Evolutionary conservation across 2,888 invertebrate genomes (phyloP).

Genomic region (Ochropacha duplaris): DNA sequence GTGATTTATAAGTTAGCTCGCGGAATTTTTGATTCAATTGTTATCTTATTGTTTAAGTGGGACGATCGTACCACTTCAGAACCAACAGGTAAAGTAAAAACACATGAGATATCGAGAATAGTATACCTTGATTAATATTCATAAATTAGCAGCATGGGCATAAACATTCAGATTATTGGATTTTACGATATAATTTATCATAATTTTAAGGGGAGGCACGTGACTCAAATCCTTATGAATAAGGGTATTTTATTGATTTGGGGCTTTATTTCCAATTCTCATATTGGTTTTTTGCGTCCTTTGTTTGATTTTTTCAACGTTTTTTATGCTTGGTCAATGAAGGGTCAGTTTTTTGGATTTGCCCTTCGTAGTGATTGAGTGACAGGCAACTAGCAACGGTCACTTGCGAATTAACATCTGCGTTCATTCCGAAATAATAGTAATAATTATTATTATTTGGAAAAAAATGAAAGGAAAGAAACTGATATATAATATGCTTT

Average conservation of each 20-base stretch:
- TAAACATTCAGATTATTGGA: neutral
- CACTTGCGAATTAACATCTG: conserved; percentile 67
- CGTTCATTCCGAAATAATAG: conserved; percentile 41
- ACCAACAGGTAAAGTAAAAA: too few relatives aligned
- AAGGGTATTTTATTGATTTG: conserved; percentile 55
- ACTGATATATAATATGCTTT: too few relatives aligned
- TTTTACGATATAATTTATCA: neutral
- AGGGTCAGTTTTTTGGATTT: conserved; percentile 76
- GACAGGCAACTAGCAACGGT: conserved; percentile 79
- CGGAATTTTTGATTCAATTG: too few relatives aligned
- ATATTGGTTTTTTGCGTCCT: conserved; percentile 57
- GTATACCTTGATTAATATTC: too few relatives aligned
- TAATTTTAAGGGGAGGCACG: conserved; percentile 51
- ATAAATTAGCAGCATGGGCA: too few relatives aligned
- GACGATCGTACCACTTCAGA: too few relatives aligned
- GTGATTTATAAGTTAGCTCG: too few relatives aligned
- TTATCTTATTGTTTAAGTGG: too few relatives aligned
- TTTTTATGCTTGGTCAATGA: conserved; percentile 76
- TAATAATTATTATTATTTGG: too few relatives aligned
- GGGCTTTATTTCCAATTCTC: conserved; percentile 59
- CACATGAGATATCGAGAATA: too few relatives aligned
- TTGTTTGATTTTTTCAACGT: conserved; percentile 51
- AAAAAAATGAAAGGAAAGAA: neutral
- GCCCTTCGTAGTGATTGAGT: conserved; percentile 66
- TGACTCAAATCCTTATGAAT: conserved; percentile 52